Percentiles rank a stretch among this genome's conserved stretches.
Evolutionary conservation across 1,140 invertebrate genomes (phyloP).

Genomic region (Zaprionus lachaisei): DNA sequence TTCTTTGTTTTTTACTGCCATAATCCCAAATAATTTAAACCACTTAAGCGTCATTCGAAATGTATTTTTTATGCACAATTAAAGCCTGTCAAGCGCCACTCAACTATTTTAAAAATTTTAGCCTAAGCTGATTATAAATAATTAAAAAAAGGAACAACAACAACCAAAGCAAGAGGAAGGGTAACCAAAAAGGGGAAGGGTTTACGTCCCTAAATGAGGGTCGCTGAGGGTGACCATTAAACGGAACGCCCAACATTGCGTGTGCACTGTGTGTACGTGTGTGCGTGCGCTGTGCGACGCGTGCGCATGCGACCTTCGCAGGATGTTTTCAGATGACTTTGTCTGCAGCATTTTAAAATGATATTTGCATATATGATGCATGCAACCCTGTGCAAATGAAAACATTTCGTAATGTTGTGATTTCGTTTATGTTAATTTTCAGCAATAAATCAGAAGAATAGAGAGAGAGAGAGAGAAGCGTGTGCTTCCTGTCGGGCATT

Average conservation of each 20-base stretch:
- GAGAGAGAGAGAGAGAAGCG: conserved; percentile 17
- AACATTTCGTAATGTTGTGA: conserved; percentile 76
- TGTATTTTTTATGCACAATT: conserved; percentile 27
- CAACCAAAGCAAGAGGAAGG: conserved; percentile 2
- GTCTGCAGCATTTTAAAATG: conserved; percentile 37
- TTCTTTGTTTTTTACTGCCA: not conserved
- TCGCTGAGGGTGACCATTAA: conserved; percentile 63
- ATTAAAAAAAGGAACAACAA: conserved; percentile 56
- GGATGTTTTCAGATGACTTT: conserved; percentile 60
- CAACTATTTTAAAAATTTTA: conserved; percentile 45
- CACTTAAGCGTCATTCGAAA: conserved; percentile 27
- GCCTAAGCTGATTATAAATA: conserved; percentile 72
- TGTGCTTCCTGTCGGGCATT: conserved; percentile 69
- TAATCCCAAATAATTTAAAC: conserved; percentile 23
- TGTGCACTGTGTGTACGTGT: conserved; percentile 4
- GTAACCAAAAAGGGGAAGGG: conserved; percentile 23
- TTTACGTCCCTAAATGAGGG: conserved; percentile 60
- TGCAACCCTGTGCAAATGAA: conserved; percentile 50
- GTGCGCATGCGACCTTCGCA: conserved; percentile 64
- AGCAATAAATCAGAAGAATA: conserved; percentile 62
- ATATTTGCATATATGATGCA: conserved; percentile 69
- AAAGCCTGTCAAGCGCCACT: conserved; percentile 50
- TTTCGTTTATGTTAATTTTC: conserved; percentile 77
- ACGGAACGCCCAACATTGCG: conserved; percentile 72
- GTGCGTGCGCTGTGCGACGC: not conserved